These are phyloP conservation scores for Macroteleia sp. DNA, from an alignment of 2,888 invertebrate genomes.

Conservation along the genomic window DNA sequence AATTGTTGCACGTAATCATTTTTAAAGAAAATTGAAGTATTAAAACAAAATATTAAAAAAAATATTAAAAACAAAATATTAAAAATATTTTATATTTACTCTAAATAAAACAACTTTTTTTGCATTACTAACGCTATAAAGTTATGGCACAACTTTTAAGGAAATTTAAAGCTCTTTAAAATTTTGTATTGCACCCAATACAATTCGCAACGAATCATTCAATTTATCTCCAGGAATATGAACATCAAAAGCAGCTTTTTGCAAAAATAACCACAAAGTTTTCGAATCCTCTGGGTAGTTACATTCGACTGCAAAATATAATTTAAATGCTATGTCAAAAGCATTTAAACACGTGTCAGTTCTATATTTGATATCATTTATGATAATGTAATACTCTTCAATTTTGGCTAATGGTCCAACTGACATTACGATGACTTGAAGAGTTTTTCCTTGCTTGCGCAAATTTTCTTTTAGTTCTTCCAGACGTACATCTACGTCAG, in stretches of 20 bases:
- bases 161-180: not conserved
- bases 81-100: not conserved
- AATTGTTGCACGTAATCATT: conserved; percentile 12
- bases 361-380: conserved; percentile 22
- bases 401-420: conserved; percentile 13
- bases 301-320: conserved; percentile 23
- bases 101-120: not conserved
- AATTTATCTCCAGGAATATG: conserved; percentile 23
- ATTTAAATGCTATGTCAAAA: conserved; percentile 27
- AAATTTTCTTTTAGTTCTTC: not conserved
- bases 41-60: too few relatives aligned
- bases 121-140: too few relatives aligned
- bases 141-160: too few relatives aligned
- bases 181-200: conserved; percentile 26
- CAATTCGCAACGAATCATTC: conserved; percentile 19
- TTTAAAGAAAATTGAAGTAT: conserved; percentile 3
- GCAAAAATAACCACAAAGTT: conserved; percentile 31
- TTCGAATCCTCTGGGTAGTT: conserved; percentile 16
- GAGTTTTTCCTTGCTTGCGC: conserved; percentile 2
- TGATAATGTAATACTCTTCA: conserved; percentile 28
- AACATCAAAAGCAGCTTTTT: conserved; percentile 9
- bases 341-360: conserved; percentile 7
- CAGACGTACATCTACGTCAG: conserved; percentile 2
- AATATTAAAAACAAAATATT: too few relatives aligned
- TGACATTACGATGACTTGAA: conserved; percentile 15